A percentile compares a stretch with the other conserved stretches of the same genome.
These are phyloP conservation scores for Cistogaster globosa DNA, from an alignment of 2,888 invertebrate species.

Conservation along the genomic window DNA sequence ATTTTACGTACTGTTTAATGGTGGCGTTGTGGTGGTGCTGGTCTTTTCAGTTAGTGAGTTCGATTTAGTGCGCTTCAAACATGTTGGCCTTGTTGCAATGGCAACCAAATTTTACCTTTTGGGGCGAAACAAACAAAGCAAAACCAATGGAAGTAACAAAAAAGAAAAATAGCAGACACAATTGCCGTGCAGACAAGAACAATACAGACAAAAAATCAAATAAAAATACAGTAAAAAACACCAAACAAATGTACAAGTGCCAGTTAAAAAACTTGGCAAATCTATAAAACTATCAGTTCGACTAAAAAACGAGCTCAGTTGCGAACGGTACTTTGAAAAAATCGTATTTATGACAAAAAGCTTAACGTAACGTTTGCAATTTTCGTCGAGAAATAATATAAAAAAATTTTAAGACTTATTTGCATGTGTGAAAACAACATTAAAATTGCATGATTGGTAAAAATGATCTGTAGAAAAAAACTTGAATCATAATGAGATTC, in stretches of 20 bases:
- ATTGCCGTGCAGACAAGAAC: constrained; percentile 62
- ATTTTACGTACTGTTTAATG: constrained; percentile 42
- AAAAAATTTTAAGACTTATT: constrained; percentile 14
- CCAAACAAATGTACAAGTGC: constrained; percentile 64
- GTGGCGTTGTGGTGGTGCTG: constrained; percentile 15
- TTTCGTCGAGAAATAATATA: constrained; percentile 20
- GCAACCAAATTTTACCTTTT: constrained; percentile 66
- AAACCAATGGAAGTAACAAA: constrained; percentile 56
- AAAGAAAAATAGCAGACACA: constrained; percentile 39
- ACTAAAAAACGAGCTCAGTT: constrained; percentile 82
- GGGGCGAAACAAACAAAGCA: constrained; percentile 62
- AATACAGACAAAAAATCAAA: constrained; percentile 68
- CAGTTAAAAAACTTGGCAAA: constrained; percentile 78
- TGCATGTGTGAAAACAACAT: not conserved
- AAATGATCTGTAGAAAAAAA: constrained; percentile 3
- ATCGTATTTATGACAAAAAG: constrained; percentile 72
- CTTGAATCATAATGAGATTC: too few species aligned
- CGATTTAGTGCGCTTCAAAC: constrained; percentile 70
- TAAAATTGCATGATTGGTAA: constrained; percentile 14
- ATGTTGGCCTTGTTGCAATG: constrained; percentile 72
- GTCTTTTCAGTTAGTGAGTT: constrained; percentile 46
- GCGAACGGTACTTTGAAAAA: constrained; percentile 81
- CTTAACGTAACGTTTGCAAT: constrained; percentile 38
- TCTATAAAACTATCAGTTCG: constrained; percentile 82
- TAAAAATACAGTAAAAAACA: constrained; percentile 64